These are phyloP conservation scores for Catharus minimus DNA, from an alignment of 2,113 vertebrate species.

Conservation along the genomic window DNA sequence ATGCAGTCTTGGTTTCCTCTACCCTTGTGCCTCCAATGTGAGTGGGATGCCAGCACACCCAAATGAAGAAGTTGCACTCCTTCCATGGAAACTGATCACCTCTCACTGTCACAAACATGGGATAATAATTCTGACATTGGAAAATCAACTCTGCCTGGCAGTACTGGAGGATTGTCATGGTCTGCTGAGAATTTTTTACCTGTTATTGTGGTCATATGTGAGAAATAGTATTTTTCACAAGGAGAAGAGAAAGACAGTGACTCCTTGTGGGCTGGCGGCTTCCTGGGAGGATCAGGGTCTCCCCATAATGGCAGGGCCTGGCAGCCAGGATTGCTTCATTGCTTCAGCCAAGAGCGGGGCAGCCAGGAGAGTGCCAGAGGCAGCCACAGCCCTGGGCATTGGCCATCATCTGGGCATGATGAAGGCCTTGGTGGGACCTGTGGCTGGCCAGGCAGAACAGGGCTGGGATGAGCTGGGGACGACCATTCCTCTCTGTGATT, in stretches of 20 bases:
- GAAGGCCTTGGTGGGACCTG: accelerated
- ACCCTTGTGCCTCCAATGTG: accelerated
- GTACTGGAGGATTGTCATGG: neutral
- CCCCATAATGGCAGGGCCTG: neutral
- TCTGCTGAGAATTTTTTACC: neutral
- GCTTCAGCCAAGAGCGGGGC: neutral
- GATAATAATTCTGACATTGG: neutral
- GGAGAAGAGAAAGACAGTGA: neutral
- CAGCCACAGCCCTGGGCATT: neutral
- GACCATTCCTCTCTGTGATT: too few species aligned
- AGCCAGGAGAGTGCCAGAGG: accelerated
- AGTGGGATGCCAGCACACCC: accelerated
- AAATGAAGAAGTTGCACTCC: accelerated
- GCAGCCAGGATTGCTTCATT: neutral
- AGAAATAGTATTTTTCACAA: neutral
- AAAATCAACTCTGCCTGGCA: neutral
- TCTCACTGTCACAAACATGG: neutral
- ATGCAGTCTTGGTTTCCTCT: neutral
- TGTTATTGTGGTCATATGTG: neutral
- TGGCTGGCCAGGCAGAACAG: accelerated
- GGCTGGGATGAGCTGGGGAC: neutral
- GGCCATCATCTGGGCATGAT: accelerated
- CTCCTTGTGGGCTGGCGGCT: accelerated
- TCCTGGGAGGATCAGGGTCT: accelerated
- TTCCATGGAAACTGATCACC: neutral